A percentile compares a stretch with the other conserved stretches of the same genome.
phyloP scores from a whole-genome alignment of 2,797 vertebrate genomes.

The Myotis pilosus region DNA sequence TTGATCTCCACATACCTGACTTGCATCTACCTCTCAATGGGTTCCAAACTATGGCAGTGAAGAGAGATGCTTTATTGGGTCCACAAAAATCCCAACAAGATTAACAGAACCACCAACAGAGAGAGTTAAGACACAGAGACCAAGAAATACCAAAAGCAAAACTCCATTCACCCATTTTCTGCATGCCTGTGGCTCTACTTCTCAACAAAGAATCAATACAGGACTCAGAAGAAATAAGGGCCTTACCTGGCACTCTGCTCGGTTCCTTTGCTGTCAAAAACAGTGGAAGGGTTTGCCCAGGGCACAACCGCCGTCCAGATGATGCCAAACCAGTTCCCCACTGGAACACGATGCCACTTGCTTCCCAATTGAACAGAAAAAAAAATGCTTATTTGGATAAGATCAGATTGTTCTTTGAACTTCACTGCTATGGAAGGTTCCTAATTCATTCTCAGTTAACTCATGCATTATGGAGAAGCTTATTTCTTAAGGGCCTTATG shows the following conservation, averaged over 20 bases:
- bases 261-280: slow-evolving; percentile 89
- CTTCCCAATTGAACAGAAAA: slow-evolving; percentile 78
- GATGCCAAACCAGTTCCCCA: slow-evolving; percentile 93
- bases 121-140: background rate
- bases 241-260: slow-evolving; percentile 89
- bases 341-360: slow-evolving; percentile 89
- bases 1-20: background rate
- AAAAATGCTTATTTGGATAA: background rate
- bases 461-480: background rate
- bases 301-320: slow-evolving; percentile 85
- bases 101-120: background rate
- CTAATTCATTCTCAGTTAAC: background rate
- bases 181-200: background rate
- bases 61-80: background rate
- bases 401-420: background rate
- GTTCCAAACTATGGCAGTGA: background rate
- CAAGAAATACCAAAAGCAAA: slow-evolving; percentile 32
- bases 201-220: slow-evolving; percentile 25
- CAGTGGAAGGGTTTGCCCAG: slow-evolving; percentile 83
- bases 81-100: slow-evolving; percentile 4
- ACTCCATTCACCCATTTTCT: background rate
- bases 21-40: background rate
- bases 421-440: background rate
- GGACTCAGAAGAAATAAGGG: slow-evolving; percentile 22
- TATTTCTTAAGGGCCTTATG: background rate